Evolutionary conservation across 2,797 vertebrate genomes (phyloP).

Genomic region (Bryconaethiops microstoma): DNA sequence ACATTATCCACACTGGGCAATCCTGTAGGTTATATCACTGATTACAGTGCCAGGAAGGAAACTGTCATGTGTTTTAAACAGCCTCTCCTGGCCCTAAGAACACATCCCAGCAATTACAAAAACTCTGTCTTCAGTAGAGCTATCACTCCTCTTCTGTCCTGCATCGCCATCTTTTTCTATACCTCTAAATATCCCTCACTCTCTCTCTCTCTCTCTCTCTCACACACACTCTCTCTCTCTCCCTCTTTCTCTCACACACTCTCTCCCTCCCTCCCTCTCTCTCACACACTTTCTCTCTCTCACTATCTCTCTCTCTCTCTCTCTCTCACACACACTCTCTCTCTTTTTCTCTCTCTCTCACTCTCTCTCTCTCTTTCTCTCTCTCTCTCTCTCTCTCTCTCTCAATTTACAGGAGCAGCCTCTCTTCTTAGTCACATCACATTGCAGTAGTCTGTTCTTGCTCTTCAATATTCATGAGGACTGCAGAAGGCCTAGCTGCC

Average conservation of each 20-base stretch:
- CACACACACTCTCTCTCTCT: no score
- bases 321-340: no score
- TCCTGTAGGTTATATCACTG: background rate
- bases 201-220: no score
- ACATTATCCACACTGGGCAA: background rate
- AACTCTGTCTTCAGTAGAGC: constrained; percentile 13
- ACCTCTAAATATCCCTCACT: constrained; percentile 34
- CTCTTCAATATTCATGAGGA: constrained; percentile 78
- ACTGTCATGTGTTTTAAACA: background rate
- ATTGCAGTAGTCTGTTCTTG: constrained; percentile 54
- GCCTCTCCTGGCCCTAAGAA: background rate
- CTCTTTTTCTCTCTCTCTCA: constrained; percentile 30
- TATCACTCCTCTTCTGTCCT: background rate
- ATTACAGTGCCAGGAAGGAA: background rate
- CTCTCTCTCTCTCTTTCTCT: constrained; percentile 29
- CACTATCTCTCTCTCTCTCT: no score
- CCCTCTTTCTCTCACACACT: no score
- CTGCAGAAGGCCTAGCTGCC: constrained; percentile 73
- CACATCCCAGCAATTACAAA: constrained; percentile 5
- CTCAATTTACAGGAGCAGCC: constrained; percentile 36
- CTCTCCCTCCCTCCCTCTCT: no score
- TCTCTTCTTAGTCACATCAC: constrained; percentile 51
- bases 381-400: constrained; percentile 35
- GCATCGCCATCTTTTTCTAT: constrained; percentile 28
- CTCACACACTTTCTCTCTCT: no score